Conservation (phyloP, 2,113 vertebrate species). For the Oreocharis arfaki region DNA sequence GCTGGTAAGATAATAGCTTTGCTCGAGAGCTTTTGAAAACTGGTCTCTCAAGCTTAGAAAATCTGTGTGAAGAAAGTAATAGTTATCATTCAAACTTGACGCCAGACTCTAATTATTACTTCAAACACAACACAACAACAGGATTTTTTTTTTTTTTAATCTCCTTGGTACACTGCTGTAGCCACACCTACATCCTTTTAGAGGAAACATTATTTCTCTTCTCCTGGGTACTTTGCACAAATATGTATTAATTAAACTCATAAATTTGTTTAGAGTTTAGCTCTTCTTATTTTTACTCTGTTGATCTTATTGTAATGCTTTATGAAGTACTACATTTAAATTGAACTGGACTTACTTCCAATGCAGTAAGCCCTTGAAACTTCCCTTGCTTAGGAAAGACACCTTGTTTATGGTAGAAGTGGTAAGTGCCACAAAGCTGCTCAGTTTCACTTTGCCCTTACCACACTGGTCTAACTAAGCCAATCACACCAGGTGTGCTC, state of each 20-base stretch:
- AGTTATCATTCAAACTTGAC: conserved; percentile 54
- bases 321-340: background rate
- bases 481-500: background rate
- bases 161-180: background rate
- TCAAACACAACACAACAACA: conserved; percentile 39
- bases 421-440: background rate
- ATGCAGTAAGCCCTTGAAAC: background rate
- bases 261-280: background rate
- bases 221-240: background rate
- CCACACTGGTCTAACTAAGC: background rate
- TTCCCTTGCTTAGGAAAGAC: background rate
- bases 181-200: conserved; percentile 32
- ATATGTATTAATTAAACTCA: background rate
- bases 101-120: conserved; percentile 63
- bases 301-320: background rate
- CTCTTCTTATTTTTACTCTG: background rate
- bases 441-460: background rate
- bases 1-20: conserved; percentile 17
- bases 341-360: background rate
- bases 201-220: background rate
- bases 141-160: background rate
- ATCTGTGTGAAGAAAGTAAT: conserved; percentile 41
- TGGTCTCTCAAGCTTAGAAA: conserved; percentile 58
- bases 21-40: conserved; percentile 55
- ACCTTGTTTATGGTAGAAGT: background rate